phyloP scores from a whole-genome alignment of 2,797 vertebrate species.

The Ambastaia sidthimunki region DNA sequence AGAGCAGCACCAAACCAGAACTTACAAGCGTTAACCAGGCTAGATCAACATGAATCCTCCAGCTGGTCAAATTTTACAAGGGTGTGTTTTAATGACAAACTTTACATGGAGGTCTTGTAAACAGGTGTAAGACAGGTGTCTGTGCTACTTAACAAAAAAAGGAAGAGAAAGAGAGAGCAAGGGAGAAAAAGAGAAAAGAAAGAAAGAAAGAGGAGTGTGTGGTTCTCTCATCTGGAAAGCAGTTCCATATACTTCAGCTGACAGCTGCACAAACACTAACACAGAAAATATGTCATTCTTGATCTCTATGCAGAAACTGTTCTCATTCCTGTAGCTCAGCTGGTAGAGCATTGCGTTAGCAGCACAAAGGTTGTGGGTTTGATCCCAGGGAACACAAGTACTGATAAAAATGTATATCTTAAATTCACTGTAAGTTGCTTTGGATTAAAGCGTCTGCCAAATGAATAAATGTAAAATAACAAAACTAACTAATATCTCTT shows the following conservation, averaged over 20 bases:
- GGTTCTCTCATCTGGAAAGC: conserved; percentile 58
- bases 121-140: no score
- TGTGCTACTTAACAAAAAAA: no score
- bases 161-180: conserved; percentile 27
- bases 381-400: no score
- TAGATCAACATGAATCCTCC: background rate
- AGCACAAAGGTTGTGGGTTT: no score
- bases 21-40: background rate
- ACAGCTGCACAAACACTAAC: conserved; percentile 73
- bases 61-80: background rate
- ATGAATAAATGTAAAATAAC: no score
- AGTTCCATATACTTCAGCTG: conserved; percentile 43
- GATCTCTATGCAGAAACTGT: conserved; percentile 24
- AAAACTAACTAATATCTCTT: background rate
- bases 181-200: conserved; percentile 7
- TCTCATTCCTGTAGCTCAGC: no score
- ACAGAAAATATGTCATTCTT: conserved; percentile 60
- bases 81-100: no score
- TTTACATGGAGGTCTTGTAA: no score
- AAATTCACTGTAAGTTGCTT: no score
- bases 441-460: no score
- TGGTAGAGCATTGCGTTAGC: no score
- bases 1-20: background rate
- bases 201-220: conserved; percentile 8
- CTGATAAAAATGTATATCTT: no score